A percentile compares a stretch with the other conserved stretches of the same genome.
phyloP scores from a whole-genome alignment of 1,140 invertebrate genomes.

The Agrilus planipennis region DNA sequence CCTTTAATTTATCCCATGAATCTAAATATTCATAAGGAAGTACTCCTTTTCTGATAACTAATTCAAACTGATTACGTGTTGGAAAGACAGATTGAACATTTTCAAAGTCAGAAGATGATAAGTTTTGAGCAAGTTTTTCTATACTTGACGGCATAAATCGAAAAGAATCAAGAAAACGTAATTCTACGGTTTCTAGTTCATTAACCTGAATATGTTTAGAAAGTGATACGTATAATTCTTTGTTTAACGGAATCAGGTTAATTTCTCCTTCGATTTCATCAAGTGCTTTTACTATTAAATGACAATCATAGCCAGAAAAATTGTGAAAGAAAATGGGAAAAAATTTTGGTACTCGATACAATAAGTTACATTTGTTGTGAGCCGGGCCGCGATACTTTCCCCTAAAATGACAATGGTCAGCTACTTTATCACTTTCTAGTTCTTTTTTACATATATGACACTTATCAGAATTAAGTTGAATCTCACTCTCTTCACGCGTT shows the following conservation, averaged over 20 bases:
- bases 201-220: constrained; percentile 15
- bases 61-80: constrained; percentile 12
- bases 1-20: constrained; percentile 23
- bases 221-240: constrained; percentile 19
- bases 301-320: constrained; percentile 29
- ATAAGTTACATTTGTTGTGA: constrained; percentile 23
- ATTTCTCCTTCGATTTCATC: constrained; percentile 15
- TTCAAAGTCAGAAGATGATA: too few relatives aligned
- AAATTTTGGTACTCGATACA: constrained; percentile 15
- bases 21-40: constrained; percentile 27
- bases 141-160: constrained; percentile 16
- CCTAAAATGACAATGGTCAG: constrained; percentile 23
- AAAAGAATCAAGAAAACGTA: constrained; percentile 19
- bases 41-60: constrained; percentile 21
- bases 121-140: too few relatives aligned
- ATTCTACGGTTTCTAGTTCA: constrained; percentile 9
- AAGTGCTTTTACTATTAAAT: constrained; percentile 26
- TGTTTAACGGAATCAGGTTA: constrained; percentile 14
- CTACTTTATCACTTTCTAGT: constrained; percentile 10
- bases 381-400: constrained; percentile 18
- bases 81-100: too few relatives aligned
- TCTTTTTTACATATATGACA: background rate
- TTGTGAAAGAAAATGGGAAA: constrained; percentile 32
- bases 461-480: too few relatives aligned
- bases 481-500: too few relatives aligned